Base-by-base conservation (phyloP, 2,888 invertebrate genomes). In the Platerodrilus igneus region DNA sequence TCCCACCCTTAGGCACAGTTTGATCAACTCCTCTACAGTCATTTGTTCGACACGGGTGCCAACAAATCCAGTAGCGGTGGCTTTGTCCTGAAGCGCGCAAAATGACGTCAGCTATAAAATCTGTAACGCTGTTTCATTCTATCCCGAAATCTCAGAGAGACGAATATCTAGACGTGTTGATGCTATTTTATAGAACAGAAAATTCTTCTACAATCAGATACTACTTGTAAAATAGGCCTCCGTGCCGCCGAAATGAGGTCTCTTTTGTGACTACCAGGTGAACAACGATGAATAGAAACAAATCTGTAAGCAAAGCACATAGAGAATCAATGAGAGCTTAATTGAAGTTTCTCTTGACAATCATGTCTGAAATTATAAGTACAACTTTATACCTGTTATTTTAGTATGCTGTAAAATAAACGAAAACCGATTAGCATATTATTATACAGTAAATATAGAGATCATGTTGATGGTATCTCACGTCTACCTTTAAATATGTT, bases 31-130 rank as follows among this genome's bases (percentile, higher is more conserved):
- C 62, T 59, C 62, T 58, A 57, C 61, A 66, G 66, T 68, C 68
- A 68, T 69, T 69, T 68, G 69, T 68, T 63, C 68, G 64, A 69
- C 69, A 68, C 62, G 64, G 64, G 65, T 62, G 68, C 64, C 67
- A 65, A 68, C 68, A 68, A 69, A 69, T 68, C 66, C 67, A 60
- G 55, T 54, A 52, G 50, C 56, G 52, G 56, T 55, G 55, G 60
- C 59, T 58, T 58, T 57, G 55, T 57, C 43, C 51, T 45, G 33
- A 36, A 38, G 10, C 20, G 25, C 18, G 23, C 36, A 35, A 47
- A 47, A 44, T 39, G 31, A 42, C 39, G 31, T 37, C 33, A 28
- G 11, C 9, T 25, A 13, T 10, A 25, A 31, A 36, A 35, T 17
- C 10, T 9, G 10, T 32, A 28, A 29, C 29, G 23, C 34, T 9